Percentiles rank a stretch among this genome's conserved stretches.
phyloP scores from a whole-genome alignment of 2,888 invertebrate genomes.

The Drosophila kanekoi region DNA sequence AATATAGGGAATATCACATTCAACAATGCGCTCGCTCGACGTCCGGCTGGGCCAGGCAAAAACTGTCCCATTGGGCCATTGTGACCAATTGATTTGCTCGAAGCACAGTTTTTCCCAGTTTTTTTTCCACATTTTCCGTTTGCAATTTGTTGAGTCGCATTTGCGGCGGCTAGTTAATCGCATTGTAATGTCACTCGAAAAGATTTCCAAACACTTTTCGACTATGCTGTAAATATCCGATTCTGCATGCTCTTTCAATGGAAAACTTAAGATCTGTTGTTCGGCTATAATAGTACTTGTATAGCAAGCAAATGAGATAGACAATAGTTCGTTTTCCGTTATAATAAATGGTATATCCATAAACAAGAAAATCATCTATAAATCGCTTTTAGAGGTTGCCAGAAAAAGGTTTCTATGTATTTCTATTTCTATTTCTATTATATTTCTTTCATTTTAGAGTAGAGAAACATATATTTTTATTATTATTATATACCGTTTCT shows the following conservation, averaged over 20 bases:
- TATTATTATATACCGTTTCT: too few relatives aligned
- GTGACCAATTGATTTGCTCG: constrained; percentile 75
- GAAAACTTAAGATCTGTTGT: constrained; percentile 1
- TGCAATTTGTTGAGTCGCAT: constrained; percentile 25
- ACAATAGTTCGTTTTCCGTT: constrained; percentile 5
- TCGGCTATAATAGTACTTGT: background rate
- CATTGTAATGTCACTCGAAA: constrained; percentile 50
- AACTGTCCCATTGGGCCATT: constrained; percentile 61
- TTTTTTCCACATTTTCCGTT: constrained; percentile 24
- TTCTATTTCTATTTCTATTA: too few relatives aligned
- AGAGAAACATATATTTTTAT: too few relatives aligned
- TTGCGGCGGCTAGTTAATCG: constrained; percentile 72
- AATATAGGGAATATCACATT: constrained; percentile 24
- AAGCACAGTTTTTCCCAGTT: constrained; percentile 32
- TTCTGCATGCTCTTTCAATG: constrained; percentile 25
- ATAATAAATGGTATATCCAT: background rate
- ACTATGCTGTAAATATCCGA: constrained; percentile 18
- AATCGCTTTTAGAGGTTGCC: background rate
- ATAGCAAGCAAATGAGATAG: constrained; percentile 9
- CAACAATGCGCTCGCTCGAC: constrained; percentile 38
- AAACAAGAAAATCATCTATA: background rate
- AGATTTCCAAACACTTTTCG: constrained; percentile 18
- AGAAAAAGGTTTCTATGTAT: too few relatives aligned
- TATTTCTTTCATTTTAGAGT: too few relatives aligned
- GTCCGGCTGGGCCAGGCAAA: constrained; percentile 32